A percentile compares a stretch with the other conserved stretches of the same genome.
These are phyloP conservation scores for Gymnocephalus cernua DNA, from an alignment of 2,113 vertebrate species.

Conservation along the genomic window DNA sequence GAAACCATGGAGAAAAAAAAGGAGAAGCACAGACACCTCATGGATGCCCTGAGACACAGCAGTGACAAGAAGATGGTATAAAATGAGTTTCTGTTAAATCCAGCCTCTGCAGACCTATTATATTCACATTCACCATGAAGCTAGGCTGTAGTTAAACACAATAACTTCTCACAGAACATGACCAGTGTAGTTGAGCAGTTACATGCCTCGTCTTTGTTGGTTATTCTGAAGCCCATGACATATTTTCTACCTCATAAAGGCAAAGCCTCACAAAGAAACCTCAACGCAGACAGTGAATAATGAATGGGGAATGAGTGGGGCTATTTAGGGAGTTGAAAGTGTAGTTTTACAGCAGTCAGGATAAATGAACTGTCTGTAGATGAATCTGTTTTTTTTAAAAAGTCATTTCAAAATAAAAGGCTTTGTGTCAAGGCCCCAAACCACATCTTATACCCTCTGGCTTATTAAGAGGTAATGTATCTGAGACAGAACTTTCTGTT, in stretches of 20 bases:
- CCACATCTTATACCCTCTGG: conserved; percentile 24
- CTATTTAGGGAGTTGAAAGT: conserved; percentile 31
- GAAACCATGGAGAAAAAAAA: conserved; percentile 86
- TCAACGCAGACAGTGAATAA: conserved; percentile 59
- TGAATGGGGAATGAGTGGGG: conserved; percentile 36
- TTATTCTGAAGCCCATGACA: conserved; percentile 32
- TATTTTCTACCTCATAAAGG: conserved; percentile 47
- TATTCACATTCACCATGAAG: background rate
- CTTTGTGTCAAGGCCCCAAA: conserved; percentile 20
- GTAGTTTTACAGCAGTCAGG: conserved; percentile 36
- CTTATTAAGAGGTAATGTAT: conserved; percentile 26
- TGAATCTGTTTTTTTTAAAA: conserved; percentile 10
- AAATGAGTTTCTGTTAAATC: background rate
- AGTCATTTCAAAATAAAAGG: conserved; percentile 15
- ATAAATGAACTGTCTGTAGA: conserved; percentile 57
- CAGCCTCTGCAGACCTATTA: background rate
- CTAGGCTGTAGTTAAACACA: background rate
- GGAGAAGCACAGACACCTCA: conserved; percentile 84
- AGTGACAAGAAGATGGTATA: conserved; percentile 88
- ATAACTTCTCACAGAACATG: background rate
- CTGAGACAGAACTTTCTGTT: conserved; percentile 20
- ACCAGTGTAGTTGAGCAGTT: background rate
- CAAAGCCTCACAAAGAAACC: conserved; percentile 37
- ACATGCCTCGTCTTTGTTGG: conserved; percentile 7
- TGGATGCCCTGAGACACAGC: conserved; percentile 88